Percentiles rank a stretch among this genome's conserved stretches.
Conservation (phyloP, 2,888 invertebrate genomes). For the Exocentrus adspersus region DNA sequence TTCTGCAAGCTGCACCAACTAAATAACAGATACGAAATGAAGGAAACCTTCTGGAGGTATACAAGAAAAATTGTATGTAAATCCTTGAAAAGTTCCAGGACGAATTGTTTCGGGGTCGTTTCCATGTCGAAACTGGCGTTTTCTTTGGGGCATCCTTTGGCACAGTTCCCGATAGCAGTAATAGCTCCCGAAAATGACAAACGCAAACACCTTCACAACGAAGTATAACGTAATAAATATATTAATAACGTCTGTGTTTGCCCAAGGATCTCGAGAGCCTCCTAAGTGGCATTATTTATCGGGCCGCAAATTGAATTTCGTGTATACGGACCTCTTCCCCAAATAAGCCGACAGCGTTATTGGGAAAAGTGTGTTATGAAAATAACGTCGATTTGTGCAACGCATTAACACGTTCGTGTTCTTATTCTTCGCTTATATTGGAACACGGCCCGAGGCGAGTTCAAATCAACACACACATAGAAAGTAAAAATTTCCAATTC, state of each 20-base stretch:
- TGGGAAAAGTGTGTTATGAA: constrained; percentile 44
- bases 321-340: constrained; percentile 5
- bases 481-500: constrained; percentile 48
- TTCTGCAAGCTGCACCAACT: too few species aligned
- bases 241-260: constrained; percentile 8
- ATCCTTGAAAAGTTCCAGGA: too few species aligned
- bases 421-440: constrained; percentile 40
- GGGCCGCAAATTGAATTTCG: constrained; percentile 11
- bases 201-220: constrained; percentile 4
- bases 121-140: too few species aligned
- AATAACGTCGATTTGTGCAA: constrained; percentile 44
- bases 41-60: too few species aligned
- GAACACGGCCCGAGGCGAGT: constrained; percentile 37
- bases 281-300: constrained; percentile 10
- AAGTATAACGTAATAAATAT: not conserved
- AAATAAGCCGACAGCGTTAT: constrained; percentile 21
- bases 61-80: too few species aligned
- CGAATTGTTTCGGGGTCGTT: too few species aligned
- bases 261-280: constrained; percentile 4
- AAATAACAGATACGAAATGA: too few species aligned
- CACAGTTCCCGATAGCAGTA: not conserved
- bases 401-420: constrained; percentile 46
- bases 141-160: not conserved
- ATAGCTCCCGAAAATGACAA: constrained; percentile 1
- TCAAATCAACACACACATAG: constrained; percentile 41